Evolutionary conservation across 2,797 vertebrate genomes (phyloP), one percentile per base, ranked within the genome.

Genomic region (Myotis daubentonii): DNA sequence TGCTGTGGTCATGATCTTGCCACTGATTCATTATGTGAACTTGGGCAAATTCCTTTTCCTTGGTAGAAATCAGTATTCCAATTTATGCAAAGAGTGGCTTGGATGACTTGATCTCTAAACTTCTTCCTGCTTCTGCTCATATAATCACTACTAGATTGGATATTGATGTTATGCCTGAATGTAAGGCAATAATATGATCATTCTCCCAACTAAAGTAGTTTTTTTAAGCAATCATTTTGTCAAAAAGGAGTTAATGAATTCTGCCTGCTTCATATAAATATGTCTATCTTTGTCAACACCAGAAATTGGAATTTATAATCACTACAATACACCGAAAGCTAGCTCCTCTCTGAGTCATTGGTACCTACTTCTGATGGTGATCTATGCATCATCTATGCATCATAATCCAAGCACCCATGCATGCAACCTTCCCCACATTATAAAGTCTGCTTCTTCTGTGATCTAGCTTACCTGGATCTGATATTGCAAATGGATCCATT

Each of bases 141-240:
- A 60, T 70, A 60, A 74, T 85, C 23, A 60, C 47, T 82, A 60
- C 60, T 82, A 20, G 44, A 36, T 28, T 84, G 36, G 11, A 60
- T 95, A 88, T 82, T 78, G 78, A 81, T 93, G 47, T 62, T 65
- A 81, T 90, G 13, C 20, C 47, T 62, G 55, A 74, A 44, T 3
- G 60, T 70, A 51, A 79, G 65, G 55, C 36, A 79, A 51, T 47
- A 87, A 44, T 60, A 28, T 91, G 65, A 79, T 75, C 65, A 36
- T 86, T 92, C 55, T 78, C 76, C 28, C 70, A 86, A 83, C 28
- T 62, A 62, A 80, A 91, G 23, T 36, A 66, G n/a, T 30, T 62
- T 95, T 94, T 94, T 92, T 90, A 81, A 88, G n/a, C 23, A 87
- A 72, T 87, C 53, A 36, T 2, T 84, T 97, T 96, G 20, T 95